Percentiles rank a stretch among this genome's conserved stretches.
phyloP scores from a whole-genome alignment of 2,797 vertebrate species.

The Sebastes oblongus region DNA sequence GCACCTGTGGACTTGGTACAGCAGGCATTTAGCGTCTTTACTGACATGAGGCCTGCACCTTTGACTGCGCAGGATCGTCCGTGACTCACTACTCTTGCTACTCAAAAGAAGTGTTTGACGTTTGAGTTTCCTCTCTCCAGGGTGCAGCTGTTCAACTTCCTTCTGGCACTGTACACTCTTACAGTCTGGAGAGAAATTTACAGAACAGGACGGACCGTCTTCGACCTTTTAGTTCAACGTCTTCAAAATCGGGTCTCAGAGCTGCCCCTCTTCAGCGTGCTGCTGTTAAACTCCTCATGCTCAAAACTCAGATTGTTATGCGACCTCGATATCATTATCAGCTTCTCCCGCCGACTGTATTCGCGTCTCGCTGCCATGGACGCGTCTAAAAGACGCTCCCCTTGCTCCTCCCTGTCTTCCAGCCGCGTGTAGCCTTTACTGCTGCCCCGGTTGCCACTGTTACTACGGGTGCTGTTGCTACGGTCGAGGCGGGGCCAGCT shows the following conservation, averaged over 20 bases:
- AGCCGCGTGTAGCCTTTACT: constrained; percentile 93
- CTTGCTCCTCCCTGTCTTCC: constrained; percentile 95
- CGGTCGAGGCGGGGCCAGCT: constrained; percentile 97
- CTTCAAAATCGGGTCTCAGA: constrained; percentile 95
- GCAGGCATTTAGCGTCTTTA: not conserved
- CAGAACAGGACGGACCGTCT: not conserved
- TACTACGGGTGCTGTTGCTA: constrained; percentile 84
- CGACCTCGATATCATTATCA: constrained; percentile 98
- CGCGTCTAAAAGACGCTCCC: constrained; percentile 85
- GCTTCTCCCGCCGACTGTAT: constrained; percentile 96
- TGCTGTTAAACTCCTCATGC: constrained; percentile 93
- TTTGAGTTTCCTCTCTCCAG: not conserved
- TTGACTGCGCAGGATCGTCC: not conserved
- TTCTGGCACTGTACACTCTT: not conserved
- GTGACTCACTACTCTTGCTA: not conserved
- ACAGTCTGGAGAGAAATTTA: constrained; percentile 29
- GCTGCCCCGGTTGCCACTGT: constrained; percentile 83
- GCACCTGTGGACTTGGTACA: constrained; percentile 21
- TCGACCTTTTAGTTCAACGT: not conserved
- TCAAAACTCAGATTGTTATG: constrained; percentile 99
- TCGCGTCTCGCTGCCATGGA: constrained; percentile 82
- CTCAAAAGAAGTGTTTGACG: not conserved
- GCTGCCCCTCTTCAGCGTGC: constrained; percentile 91
- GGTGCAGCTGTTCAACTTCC: constrained; percentile 19
- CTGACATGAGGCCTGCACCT: not conserved